A percentile compares a stretch with the other conserved stretches of the same genome.
Conservation (phyloP, 2,888 invertebrate species). For the Drosophila demipolita region DNA sequence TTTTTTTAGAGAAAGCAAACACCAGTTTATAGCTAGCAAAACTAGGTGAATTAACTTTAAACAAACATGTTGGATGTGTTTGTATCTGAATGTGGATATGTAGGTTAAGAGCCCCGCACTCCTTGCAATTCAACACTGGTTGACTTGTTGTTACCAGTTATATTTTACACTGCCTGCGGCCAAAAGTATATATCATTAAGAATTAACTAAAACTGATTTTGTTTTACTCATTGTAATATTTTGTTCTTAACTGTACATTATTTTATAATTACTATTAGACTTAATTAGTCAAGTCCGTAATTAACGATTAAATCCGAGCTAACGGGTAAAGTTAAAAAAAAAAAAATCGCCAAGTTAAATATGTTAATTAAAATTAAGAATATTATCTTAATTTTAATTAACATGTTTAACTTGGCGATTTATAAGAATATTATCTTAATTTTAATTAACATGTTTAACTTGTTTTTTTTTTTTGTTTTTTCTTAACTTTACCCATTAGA, state of each 20-base stretch:
- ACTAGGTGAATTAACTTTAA: slow-evolving; percentile 11
- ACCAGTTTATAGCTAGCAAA: not conserved
- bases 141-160: not conserved
- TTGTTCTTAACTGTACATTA: not conserved
- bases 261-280: not conserved
- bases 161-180: not conserved
- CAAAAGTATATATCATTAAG: too few relatives aligned
- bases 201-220: not conserved
- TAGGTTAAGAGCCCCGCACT: slow-evolving; percentile 22
- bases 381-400: not conserved
- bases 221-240: not conserved
- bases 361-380: not conserved
- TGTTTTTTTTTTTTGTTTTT: too few relatives aligned
- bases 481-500: too few relatives aligned
- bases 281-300: not conserved
- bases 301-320: not conserved
- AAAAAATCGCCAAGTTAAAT: not conserved
- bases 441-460: too few relatives aligned
- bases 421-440: not conserved
- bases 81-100: not conserved
- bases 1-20: not conserved
- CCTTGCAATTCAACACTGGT: too few relatives aligned
- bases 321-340: too few relatives aligned
- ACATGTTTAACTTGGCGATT: not conserved
- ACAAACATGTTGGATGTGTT: not conserved